phyloP scores from a whole-genome alignment of 2,888 invertebrate species.

The Tortricodes alternella region DNA sequence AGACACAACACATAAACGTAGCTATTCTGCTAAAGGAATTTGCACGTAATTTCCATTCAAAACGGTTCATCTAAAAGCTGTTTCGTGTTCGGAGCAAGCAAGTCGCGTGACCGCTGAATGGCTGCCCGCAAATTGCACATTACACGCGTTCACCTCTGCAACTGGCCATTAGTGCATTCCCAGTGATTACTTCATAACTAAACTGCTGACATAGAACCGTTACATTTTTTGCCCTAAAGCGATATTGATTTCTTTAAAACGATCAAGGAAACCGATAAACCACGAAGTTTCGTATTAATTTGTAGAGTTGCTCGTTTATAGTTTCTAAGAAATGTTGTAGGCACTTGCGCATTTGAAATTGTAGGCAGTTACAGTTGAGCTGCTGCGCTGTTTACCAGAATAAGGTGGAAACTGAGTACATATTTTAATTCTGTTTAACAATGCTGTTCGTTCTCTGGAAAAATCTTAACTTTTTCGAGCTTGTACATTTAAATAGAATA shows the following conservation, averaged over 20 bases:
- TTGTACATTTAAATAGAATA: too few species aligned
- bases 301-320: slow-evolving; percentile 13
- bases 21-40: not conserved
- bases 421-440: too few species aligned
- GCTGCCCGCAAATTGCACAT: slow-evolving; percentile 74
- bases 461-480: too few species aligned
- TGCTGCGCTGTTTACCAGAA: not conserved
- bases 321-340: too few species aligned
- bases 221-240: slow-evolving; percentile 59
- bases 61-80: slow-evolving; percentile 13
- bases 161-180: slow-evolving; percentile 76
- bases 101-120: slow-evolving; percentile 71
- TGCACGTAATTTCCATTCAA: not conserved
- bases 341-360: not conserved
- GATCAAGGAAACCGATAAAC: slow-evolving; percentile 8
- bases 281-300: slow-evolving; percentile 12
- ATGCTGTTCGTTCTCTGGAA: too few species aligned
- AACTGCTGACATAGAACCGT: slow-evolving; percentile 70
- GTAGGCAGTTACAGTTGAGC: not conserved
- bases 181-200: slow-evolving; percentile 74
- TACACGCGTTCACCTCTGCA: slow-evolving; percentile 70
- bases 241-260: slow-evolving; percentile 45
- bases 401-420: not conserved
- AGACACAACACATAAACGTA: slow-evolving; percentile 12
- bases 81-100: slow-evolving; percentile 38